Conservation (phyloP, 2,888 invertebrate species). For the Ceriagrion tenellum region DNA sequence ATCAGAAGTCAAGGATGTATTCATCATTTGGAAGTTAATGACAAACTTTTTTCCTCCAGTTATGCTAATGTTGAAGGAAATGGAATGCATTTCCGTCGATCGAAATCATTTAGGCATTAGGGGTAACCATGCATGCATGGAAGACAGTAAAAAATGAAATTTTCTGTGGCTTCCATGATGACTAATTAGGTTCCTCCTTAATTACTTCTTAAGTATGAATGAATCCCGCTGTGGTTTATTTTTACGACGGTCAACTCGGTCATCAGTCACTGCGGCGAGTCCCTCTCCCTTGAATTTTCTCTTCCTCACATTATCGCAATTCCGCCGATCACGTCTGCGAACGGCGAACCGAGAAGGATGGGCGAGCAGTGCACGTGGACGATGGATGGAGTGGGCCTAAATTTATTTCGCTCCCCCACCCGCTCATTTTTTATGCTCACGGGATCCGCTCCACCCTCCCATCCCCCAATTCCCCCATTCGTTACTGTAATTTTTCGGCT, state of each 20-base stretch:
- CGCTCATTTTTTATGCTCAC: background rate
- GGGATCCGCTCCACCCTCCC: background rate
- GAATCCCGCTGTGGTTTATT: background rate
- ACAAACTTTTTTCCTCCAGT: background rate
- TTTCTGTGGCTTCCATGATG: background rate
- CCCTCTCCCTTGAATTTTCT: background rate
- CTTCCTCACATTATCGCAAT: background rate
- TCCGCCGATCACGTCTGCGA: background rate
- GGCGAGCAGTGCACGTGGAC: too few relatives aligned
- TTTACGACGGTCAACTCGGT: background rate
- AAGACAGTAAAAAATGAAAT: background rate
- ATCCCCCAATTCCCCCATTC: background rate
- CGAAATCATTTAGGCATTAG: background rate
- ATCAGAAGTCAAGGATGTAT: background rate
- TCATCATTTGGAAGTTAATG: background rate
- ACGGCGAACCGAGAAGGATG: background rate
- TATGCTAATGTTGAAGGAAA: background rate
- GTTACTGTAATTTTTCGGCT: background rate
- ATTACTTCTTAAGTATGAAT: background rate
- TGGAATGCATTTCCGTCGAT: background rate
- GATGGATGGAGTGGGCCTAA: background rate
- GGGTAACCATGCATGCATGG: background rate
- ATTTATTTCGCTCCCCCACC: constrained; percentile 5
- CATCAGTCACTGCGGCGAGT: background rate
- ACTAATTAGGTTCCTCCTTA: background rate